A percentile compares a stretch with the other conserved stretches of the same genome.
These are phyloP conservation scores for Stichodactyla mertensii DNA, from an alignment of 64 coral and sea anemone species.

Conservation along the genomic window DNA sequence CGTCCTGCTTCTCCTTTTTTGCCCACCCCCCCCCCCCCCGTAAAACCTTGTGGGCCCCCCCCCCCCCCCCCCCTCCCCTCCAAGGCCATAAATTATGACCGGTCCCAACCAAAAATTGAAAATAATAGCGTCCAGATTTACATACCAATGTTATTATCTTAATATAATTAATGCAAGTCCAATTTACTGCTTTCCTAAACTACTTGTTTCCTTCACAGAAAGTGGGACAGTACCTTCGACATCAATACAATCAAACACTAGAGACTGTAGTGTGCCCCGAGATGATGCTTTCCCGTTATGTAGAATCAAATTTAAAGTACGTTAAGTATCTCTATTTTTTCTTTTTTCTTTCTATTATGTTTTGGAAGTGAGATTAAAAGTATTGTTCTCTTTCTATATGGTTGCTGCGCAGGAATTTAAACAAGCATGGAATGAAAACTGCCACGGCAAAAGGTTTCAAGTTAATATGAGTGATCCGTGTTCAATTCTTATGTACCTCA, in stretches of 20 bases:
- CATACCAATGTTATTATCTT: too few species aligned
- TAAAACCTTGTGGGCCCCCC: too few species aligned
- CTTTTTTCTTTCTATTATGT: background rate
- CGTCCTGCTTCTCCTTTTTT: too few species aligned
- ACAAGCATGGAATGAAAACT: slow-evolving; percentile 29
- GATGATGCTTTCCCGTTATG: slow-evolving; percentile 34
- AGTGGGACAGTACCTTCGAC: background rate
- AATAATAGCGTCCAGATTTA: too few species aligned
- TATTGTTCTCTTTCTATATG: background rate
- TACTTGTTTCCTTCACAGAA: background rate
- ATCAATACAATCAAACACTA: background rate
- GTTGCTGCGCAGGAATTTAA: slow-evolving; percentile 23
- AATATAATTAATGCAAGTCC: too few species aligned
- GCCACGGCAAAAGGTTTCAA: slow-evolving; percentile 35
- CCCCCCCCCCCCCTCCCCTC: too few species aligned
- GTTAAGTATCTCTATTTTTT: background rate
- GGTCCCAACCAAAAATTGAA: too few species aligned
- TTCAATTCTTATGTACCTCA: slow-evolving; percentile 41
- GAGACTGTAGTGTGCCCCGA: slow-evolving; percentile 9
- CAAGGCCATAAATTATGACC: too few species aligned
- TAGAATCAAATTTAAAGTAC: slow-evolving; percentile 31
- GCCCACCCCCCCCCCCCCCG: too few species aligned
- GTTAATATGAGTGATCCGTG: slow-evolving; percentile 28
- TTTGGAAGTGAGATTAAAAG: background rate
- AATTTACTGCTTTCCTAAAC: background rate